These are phyloP conservation scores for Ceyx margarethae DNA, from an alignment of 2,113 vertebrate genomes.

Conservation along the genomic window DNA sequence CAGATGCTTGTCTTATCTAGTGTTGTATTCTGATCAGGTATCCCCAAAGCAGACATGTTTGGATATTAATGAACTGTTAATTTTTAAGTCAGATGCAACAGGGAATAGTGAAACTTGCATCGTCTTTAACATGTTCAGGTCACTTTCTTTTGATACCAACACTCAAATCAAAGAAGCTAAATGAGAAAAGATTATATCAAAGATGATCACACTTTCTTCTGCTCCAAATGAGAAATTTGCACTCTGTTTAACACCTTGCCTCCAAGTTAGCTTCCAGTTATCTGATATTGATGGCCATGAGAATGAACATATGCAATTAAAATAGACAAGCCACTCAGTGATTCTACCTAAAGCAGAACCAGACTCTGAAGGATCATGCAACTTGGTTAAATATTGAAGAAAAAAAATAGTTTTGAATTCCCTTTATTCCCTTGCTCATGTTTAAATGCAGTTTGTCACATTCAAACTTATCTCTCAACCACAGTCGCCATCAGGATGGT, in stretches of 20 bases:
- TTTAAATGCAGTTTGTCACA: background rate
- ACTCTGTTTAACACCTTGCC: background rate
- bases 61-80: conserved; percentile 35
- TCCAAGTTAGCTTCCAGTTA: background rate
- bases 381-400: background rate
- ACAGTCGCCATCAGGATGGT: background rate
- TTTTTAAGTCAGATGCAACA: conserved; percentile 23
- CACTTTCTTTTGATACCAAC: conserved; percentile 28
- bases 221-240: background rate
- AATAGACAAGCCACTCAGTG: background rate
- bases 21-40: background rate
- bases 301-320: background rate
- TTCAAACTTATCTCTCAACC: background rate
- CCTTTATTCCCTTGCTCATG: background rate
- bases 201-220: background rate
- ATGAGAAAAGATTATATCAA: background rate
- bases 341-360: background rate
- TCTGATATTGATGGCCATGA: background rate
- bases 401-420: background rate
- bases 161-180: background rate
- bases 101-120: conserved; percentile 13
- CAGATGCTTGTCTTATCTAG: background rate
- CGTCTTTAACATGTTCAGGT: conserved; percentile 12
- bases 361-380: background rate
- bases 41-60: background rate